Percentiles rank a stretch among this genome's conserved stretches.
Conservation (phyloP, 2,888 invertebrate species). For the Pollenia griseotomentosa region DNA sequence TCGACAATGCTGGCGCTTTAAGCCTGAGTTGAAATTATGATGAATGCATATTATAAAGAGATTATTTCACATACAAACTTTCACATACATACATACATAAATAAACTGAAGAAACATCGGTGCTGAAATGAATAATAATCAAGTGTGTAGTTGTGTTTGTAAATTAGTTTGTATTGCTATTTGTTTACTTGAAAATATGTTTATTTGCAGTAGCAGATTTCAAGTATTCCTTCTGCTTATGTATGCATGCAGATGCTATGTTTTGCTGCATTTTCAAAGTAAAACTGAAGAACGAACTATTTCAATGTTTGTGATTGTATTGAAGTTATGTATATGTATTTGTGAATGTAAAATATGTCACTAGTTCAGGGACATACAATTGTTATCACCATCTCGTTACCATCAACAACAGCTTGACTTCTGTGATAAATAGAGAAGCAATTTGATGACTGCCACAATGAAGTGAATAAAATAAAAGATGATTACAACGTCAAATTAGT, state of each 20-base stretch:
- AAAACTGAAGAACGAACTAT: conserved; percentile 41
- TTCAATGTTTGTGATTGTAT: conserved; percentile 36
- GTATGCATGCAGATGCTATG: not conserved
- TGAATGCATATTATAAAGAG: conserved; percentile 58
- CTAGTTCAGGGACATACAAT: conserved; percentile 67
- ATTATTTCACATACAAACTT: conserved; percentile 32
- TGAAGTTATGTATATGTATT: conserved; percentile 13
- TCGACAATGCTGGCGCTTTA: conserved; percentile 8
- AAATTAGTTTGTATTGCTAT: conserved; percentile 46
- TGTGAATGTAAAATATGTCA: conserved; percentile 62
- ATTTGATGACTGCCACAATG: conserved; percentile 7
- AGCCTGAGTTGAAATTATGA: conserved; percentile 63
- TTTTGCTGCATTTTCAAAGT: conserved; percentile 3
- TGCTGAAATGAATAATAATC: not conserved
- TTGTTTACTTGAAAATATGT: conserved; percentile 27
- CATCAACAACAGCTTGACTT: conserved; percentile 7
- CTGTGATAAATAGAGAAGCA: conserved; percentile 12
- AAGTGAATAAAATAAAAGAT: conserved; percentile 2
- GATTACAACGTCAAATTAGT: not conserved
- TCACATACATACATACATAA: conserved; percentile 1
- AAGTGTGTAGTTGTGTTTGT: conserved; percentile 5
- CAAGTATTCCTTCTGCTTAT: conserved; percentile 18
- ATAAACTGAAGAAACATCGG: not conserved
- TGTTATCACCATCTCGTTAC: conserved; percentile 20
- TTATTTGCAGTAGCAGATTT: conserved; percentile 35